phyloP scores from a whole-genome alignment of 2,113 vertebrate species.

The Phalacrocorax pelagicus region DNA sequence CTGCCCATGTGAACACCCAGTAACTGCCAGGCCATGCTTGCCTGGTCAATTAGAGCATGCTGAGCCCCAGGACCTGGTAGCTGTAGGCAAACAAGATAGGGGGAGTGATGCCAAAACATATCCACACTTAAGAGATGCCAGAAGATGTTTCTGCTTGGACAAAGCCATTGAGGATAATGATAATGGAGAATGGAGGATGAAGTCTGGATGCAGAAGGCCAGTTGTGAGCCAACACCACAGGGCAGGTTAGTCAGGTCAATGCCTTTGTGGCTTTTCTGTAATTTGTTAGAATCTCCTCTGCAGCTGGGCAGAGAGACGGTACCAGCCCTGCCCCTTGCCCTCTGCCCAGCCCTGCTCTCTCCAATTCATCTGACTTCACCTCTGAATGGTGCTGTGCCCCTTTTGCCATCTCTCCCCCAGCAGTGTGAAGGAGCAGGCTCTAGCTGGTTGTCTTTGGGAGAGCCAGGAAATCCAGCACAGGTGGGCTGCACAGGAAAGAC shows the following conservation, averaged over 20 bases:
- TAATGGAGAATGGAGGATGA: neutral
- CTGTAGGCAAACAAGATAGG: neutral
- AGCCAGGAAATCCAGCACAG: neutral
- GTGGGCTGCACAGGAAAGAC: neutral
- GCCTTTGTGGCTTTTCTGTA: neutral
- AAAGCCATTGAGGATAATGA: neutral
- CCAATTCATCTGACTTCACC: neutral
- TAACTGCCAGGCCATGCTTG: neutral
- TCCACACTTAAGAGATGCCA: neutral
- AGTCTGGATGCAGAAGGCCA: neutral
- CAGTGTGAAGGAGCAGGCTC: neutral
- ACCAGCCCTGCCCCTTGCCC: neutral
- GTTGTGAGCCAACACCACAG: neutral
- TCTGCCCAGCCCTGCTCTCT: neutral
- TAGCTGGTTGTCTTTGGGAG: neutral
- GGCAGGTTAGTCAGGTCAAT: neutral
- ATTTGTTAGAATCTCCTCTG: neutral
- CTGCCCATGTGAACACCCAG: neutral
- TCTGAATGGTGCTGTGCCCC: neutral
- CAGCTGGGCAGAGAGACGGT: neutral
- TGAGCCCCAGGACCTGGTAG: neutral
- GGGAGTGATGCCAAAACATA: neutral
- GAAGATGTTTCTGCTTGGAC: slow-evolving; percentile 30
- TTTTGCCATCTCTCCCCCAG: neutral
- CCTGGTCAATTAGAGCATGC: neutral